phyloP scores from a whole-genome alignment of 1,140 invertebrate genomes.

The Drosophila bocki region DNA sequence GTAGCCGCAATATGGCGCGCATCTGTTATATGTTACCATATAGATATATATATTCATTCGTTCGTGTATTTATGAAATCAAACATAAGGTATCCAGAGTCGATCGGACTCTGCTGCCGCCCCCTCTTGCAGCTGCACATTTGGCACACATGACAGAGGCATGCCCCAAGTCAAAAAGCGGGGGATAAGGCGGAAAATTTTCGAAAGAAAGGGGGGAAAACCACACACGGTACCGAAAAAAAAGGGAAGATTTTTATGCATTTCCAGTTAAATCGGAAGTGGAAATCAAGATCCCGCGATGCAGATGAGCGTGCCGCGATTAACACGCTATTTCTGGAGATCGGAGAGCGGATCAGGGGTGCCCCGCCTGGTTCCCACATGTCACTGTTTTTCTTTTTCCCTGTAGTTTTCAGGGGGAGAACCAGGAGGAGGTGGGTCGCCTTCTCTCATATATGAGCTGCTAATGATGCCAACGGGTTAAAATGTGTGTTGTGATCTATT shows the following conservation, averaged over 20 bases:
- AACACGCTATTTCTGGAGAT: slow-evolving; percentile 79
- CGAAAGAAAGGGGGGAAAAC: slow-evolving; percentile 36
- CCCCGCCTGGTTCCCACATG: slow-evolving; percentile 56
- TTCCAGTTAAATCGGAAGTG: slow-evolving; percentile 83
- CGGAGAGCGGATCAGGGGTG: slow-evolving; percentile 39
- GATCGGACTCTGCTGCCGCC: slow-evolving; percentile 35
- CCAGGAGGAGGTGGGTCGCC: slow-evolving; percentile 6
- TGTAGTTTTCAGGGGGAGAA: neutral
- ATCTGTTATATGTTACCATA: slow-evolving; percentile 80
- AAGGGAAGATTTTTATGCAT: slow-evolving; percentile 71
- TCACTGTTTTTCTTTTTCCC: slow-evolving; percentile 42
- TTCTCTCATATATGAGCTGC: slow-evolving; percentile 58
- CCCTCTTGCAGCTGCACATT: slow-evolving; percentile 67
- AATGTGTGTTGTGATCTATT: slow-evolving; percentile 67
- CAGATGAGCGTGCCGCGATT: slow-evolving; percentile 73
- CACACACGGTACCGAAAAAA: slow-evolving; percentile 61
- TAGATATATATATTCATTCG: slow-evolving; percentile 51
- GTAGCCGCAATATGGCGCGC: slow-evolving; percentile 76
- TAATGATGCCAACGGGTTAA: slow-evolving; percentile 82
- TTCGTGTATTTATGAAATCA: slow-evolving; percentile 79
- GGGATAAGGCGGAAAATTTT: slow-evolving; percentile 42
- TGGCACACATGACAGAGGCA: slow-evolving; percentile 82
- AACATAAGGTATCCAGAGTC: slow-evolving; percentile 73
- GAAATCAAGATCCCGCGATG: slow-evolving; percentile 60
- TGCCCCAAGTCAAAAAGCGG: slow-evolving; percentile 45